Evolutionary conservation across 2,888 invertebrate species (phyloP), one percentile per base, ranked within the genome.

Genomic region (Dasypolia templi): DNA sequence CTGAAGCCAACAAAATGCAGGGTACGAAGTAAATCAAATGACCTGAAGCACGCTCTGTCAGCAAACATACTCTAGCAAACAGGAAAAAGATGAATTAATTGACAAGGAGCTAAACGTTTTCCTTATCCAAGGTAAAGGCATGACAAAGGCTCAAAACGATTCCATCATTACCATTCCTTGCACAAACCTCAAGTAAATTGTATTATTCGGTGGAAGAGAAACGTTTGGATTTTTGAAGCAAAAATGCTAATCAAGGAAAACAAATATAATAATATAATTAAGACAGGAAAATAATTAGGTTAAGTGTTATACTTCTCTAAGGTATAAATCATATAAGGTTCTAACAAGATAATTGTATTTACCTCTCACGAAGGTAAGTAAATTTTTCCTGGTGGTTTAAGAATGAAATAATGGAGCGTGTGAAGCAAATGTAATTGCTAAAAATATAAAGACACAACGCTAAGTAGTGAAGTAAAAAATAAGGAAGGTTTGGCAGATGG

Each of bases 311-410:
- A 68, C 55, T 17, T 55, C n/a, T 53, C 32, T 39, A 55, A 63
- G 17, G 9, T 44, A 77, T 46, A 83, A 74, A 72, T 74, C 75
- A 74, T 83, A 58, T 56, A 72, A 55, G 71, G 64, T 69, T 69
- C 61, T 79, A 71, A 85, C 63, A 49, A 68, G 55, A 69, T 70
- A 84, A 79, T 69, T 69, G 51, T 61, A 46, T 82, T 78, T 76
- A 51, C 61, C 49, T 70, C 56, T 66, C n/a, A 61, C 19, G 71
- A 69, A 62, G 61, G 53, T 53, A 62, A 66, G 39, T 0, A 55
- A 5, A 51, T 66, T 51, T 82, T 72, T 53, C 32, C 53, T 53
- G n/a, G 32, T 68, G 32, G 32, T 29, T 64, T 22, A 29, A 49
- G 17, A 19, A 68, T 61, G 14, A 53, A 44, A 56, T 75, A 77